Evolutionary conservation across 2,113 vertebrate species (phyloP).

Genomic region (Oncorhynchus keta): DNA sequence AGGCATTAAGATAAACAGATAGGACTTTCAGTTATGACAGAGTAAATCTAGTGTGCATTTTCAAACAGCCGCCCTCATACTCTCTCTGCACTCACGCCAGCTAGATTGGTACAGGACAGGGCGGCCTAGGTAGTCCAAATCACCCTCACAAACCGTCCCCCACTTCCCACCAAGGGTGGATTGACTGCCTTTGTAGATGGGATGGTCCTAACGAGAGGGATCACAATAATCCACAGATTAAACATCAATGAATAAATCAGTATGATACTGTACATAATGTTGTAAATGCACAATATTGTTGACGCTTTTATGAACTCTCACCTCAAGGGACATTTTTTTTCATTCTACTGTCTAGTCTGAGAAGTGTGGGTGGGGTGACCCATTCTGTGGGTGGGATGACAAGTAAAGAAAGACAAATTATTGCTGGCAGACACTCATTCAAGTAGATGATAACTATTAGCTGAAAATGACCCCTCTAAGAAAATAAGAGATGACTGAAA

Average conservation of each 20-base stretch:
- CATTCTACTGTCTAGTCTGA: conserved; percentile 71
- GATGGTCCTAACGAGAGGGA: conserved; percentile 49
- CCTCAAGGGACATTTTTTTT: conserved; percentile 79
- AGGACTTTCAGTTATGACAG: not conserved
- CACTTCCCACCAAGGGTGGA: conserved; percentile 68
- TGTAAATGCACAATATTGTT: not conserved
- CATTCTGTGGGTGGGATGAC: conserved; percentile 57
- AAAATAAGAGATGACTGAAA: no score
- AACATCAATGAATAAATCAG: not conserved
- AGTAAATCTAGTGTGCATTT: not conserved
- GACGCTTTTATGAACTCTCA: conserved; percentile 59
- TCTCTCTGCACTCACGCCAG: conserved; percentile 32
- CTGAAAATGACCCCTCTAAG: no score
- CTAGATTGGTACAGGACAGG: conserved; percentile 28
- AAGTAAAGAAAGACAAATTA: no score
- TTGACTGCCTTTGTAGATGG: conserved; percentile 71
- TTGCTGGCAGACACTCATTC: no score
- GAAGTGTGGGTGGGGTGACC: conserved; percentile 46
- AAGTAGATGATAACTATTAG: no score
- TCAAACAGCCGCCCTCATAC: conserved; percentile 16
- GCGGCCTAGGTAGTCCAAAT: conserved; percentile 76
- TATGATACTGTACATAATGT: not conserved
- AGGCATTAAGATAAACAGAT: not conserved
- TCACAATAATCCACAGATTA: not conserved
- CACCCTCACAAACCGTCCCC: conserved; percentile 63